phyloP scores from a whole-genome alignment of 2,797 vertebrate species.

The Chelon labrosus region DNA sequence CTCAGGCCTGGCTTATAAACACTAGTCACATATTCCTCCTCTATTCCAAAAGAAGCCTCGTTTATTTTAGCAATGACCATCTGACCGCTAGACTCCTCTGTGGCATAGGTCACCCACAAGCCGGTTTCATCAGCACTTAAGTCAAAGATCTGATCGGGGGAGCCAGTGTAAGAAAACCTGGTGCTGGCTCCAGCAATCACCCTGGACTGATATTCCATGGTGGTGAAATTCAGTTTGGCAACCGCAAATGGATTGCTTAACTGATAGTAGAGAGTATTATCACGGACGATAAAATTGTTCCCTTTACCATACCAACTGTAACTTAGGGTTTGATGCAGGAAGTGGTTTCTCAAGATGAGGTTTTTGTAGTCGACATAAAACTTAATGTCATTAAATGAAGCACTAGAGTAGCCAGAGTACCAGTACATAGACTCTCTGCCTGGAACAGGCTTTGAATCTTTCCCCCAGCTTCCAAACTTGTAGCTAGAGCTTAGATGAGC shows the following conservation, averaged over 20 bases:
- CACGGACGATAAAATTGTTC: slow-evolving; percentile 79
- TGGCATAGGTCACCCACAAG: slow-evolving; percentile 83
- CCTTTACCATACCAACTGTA: too few relatives aligned
- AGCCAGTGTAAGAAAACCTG: slow-evolving; percentile 80
- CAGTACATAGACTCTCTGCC: slow-evolving; percentile 79
- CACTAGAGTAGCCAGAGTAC: slow-evolving; percentile 63
- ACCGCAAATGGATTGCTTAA: slow-evolving; percentile 69
- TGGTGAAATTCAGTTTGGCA: slow-evolving; percentile 79
- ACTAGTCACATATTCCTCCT: slow-evolving; percentile 71
- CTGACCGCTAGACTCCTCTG: slow-evolving; percentile 74
- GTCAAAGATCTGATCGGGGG: slow-evolving; percentile 80
- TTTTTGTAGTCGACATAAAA: slow-evolving; percentile 78
- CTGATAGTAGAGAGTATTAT: slow-evolving; percentile 82
- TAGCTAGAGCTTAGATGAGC: slow-evolving; percentile 57
- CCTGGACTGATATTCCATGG: slow-evolving; percentile 56
- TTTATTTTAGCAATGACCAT: slow-evolving; percentile 80
- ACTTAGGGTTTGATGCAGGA: too few relatives aligned
- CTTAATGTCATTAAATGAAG: slow-evolving; percentile 54
- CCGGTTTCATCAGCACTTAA: slow-evolving; percentile 85
- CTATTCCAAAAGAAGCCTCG: slow-evolving; percentile 70
- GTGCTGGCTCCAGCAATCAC: slow-evolving; percentile 75
- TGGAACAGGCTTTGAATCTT: slow-evolving; percentile 78
- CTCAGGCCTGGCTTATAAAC: slow-evolving; percentile 75
- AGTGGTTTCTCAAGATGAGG: slow-evolving; percentile 73
- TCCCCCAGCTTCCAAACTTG: slow-evolving; percentile 81